Evolutionary conservation across 1,140 invertebrate genomes (phyloP).

Genomic region (Cephus cinctus): DNA sequence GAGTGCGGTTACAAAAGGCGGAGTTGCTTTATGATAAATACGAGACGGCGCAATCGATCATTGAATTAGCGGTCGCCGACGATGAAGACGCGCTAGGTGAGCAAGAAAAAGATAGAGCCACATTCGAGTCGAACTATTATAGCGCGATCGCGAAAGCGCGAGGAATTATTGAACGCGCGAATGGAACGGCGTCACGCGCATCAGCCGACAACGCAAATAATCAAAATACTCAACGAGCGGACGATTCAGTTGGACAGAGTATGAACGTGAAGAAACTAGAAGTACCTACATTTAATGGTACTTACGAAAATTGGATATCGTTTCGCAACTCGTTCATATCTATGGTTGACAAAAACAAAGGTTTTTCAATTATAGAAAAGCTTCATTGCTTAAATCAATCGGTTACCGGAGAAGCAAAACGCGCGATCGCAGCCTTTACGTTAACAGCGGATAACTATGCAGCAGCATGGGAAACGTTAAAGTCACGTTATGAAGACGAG

Average conservation of each 20-base stretch:
- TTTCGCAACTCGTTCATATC: conserved; percentile 12
- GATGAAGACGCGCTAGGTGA: background rate
- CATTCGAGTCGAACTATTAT: background rate
- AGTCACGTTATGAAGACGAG: conserved; percentile 7
- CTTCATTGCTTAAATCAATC: conserved; percentile 6
- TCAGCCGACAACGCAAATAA: no score
- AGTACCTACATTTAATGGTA: conserved; percentile 5
- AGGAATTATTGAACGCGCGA: background rate
- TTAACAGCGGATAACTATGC: conserved; percentile 6
- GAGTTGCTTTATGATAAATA: background rate
- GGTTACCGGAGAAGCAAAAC: background rate
- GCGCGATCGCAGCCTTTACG: background rate
- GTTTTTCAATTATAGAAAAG: conserved; percentile 4
- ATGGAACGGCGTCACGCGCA: background rate
- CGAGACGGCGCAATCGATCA: background rate
- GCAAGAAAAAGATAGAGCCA: background rate
- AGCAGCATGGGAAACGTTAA: conserved; percentile 4
- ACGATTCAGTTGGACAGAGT: no score
- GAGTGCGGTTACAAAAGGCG: background rate
- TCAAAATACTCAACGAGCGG: background rate
- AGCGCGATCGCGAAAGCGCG: background rate
- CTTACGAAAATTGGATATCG: conserved; percentile 2
- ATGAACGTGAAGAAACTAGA: conserved; percentile 6
- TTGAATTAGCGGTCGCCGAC: background rate
- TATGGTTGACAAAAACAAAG: conserved; percentile 4